These are phyloP conservation scores for Gallinago nigripennis DNA, from an alignment of 2,797 vertebrate species.

Conservation along the genomic window DNA sequence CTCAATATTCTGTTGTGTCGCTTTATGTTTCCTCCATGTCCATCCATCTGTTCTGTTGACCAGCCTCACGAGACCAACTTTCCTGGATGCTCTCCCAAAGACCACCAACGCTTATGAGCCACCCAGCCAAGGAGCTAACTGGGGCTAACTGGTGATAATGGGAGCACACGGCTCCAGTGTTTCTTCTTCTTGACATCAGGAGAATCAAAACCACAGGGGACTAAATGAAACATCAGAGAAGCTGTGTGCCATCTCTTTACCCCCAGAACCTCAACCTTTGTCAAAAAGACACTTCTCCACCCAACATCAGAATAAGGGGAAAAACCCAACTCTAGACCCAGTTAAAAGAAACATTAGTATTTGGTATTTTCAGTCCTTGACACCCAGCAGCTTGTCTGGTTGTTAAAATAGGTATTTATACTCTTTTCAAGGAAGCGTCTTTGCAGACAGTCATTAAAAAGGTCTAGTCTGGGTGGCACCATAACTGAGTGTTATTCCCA, in stretches of 20 bases:
- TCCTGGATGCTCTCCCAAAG: neutral
- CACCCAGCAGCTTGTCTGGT: neutral
- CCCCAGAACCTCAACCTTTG: neutral
- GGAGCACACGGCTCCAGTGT: neutral
- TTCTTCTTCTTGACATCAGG: neutral
- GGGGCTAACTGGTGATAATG: neutral
- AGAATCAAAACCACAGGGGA: neutral
- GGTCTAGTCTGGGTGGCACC: neutral
- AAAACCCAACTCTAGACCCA: neutral
- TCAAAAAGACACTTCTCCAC: neutral
- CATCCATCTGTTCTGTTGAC: neutral
- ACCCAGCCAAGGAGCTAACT: neutral
- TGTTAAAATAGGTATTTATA: neutral
- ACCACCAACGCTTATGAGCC: accelerated
- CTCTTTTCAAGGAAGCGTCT: neutral
- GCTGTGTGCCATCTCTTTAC: neutral
- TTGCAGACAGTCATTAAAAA: neutral
- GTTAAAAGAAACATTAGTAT: neutral
- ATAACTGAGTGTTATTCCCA: neutral
- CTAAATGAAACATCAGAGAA: neutral
- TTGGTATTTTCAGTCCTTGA: neutral
- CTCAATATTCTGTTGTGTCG: neutral
- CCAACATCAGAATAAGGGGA: neutral
- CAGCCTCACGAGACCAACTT: neutral
- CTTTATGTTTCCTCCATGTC: neutral